Percentiles rank a stretch among this genome's conserved stretches.
These are phyloP conservation scores for Philotrypesis tridentata DNA, from an alignment of 1,140 invertebrate genomes.

Conservation along the genomic window DNA sequence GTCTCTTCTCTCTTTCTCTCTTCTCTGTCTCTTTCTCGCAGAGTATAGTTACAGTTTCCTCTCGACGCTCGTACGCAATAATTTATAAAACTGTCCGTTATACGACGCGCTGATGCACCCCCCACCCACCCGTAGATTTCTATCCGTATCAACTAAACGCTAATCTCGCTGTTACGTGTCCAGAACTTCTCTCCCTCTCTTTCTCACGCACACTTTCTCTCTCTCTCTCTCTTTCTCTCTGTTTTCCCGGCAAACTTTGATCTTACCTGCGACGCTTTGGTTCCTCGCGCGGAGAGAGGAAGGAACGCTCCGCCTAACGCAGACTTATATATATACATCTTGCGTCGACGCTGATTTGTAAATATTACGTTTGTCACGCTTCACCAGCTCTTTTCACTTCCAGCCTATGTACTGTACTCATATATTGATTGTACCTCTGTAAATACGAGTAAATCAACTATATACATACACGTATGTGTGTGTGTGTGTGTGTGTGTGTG, in stretches of 20 bases:
- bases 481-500: too few relatives aligned
- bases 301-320: too few relatives aligned
- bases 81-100: background rate
- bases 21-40: too few relatives aligned
- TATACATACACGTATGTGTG: too few relatives aligned
- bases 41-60: slow-evolving; percentile 10
- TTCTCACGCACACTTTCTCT: too few relatives aligned
- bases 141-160: background rate
- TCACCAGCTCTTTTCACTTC: background rate
- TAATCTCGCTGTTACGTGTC: background rate
- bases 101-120: background rate
- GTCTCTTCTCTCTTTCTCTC: slow-evolving; percentile 1
- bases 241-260: background rate
- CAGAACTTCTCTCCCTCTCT: background rate
- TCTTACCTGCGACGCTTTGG: background rate
- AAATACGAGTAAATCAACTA: too few relatives aligned
- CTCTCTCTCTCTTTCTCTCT: background rate
- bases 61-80: background rate
- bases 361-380: background rate
- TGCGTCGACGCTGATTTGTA: background rate
- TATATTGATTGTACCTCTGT: too few relatives aligned
- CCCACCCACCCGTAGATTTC: background rate
- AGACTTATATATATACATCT: too few relatives aligned
- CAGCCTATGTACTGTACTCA: too few relatives aligned
- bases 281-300: too few relatives aligned